Evolutionary conservation across 2,113 vertebrate species (phyloP).

Genomic region (Hydrolagus affinis): DNA sequence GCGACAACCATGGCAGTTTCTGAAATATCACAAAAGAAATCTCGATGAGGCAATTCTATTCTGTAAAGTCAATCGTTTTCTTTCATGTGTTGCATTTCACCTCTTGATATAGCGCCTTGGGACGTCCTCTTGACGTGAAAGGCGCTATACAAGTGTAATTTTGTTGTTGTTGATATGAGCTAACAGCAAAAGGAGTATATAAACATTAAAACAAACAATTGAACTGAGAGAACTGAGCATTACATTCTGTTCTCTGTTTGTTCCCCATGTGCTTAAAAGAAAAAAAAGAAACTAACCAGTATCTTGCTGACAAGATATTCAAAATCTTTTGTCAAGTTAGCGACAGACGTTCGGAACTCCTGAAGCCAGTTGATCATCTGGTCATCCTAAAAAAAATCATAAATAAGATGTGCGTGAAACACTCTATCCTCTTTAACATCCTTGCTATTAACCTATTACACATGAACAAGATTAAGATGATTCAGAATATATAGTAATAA

Average conservation of each 20-base stretch:
- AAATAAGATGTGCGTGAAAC: neutral
- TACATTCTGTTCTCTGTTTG: conserved; percentile 2
- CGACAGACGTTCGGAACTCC: conserved; percentile 73
- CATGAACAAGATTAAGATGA: neutral
- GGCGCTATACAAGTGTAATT: too few species aligned
- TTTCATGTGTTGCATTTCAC: neutral
- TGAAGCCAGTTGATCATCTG: conserved; percentile 91
- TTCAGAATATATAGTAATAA: neutral
- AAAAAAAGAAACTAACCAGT: conserved; percentile 62
- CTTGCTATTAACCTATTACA: too few species aligned
- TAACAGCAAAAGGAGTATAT: neutral
- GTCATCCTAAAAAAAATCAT: conserved; percentile 62
- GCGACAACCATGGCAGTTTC: conserved; percentile 76
- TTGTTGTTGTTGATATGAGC: neutral
- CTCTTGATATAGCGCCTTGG: too few species aligned
- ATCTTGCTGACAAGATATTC: conserved; percentile 75
- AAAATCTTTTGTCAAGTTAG: conserved; percentile 77
- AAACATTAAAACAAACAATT: neutral
- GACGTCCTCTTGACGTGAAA: too few species aligned
- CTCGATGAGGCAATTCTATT: neutral
- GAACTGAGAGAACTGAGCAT: neutral
- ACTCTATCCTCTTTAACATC: too few species aligned
- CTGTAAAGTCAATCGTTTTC: neutral
- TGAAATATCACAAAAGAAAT: conserved; percentile 40
- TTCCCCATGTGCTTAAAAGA: conserved; percentile 3